These are phyloP conservation scores for Platyura marginata DNA, from an alignment of 1,140 invertebrate genomes.

Conservation along the genomic window DNA sequence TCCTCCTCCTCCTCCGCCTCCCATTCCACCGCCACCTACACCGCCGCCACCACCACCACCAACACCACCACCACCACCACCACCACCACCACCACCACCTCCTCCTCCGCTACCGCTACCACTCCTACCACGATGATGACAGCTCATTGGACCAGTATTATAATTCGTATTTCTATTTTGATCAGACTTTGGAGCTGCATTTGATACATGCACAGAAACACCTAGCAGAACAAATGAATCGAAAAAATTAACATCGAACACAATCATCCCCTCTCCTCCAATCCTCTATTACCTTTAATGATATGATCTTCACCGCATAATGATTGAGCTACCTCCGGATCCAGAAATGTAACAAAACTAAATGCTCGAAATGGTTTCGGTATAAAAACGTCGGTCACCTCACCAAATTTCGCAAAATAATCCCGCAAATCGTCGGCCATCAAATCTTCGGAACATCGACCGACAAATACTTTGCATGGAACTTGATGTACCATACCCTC, in stretches of 20 bases:
- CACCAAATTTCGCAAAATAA: conserved; percentile 91
- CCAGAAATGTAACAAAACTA: conserved; percentile 89
- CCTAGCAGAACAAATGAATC: conserved; percentile 19
- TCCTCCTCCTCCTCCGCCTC: no score
- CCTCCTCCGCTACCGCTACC: conserved; percentile 2
- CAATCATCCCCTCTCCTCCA: neutral
- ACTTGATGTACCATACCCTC: conserved; percentile 73
- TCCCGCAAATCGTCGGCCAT: conserved; percentile 74
- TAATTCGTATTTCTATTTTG: conserved; percentile 16
- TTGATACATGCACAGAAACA: conserved; percentile 88
- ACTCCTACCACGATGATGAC: no score
- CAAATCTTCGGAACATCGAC: conserved; percentile 83
- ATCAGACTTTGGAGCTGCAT: conserved; percentile 80
- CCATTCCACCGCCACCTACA: no score
- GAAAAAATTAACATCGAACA: neutral
- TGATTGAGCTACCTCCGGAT: conserved; percentile 83
- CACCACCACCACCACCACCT: conserved; percentile 18
- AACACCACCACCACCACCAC: no score
- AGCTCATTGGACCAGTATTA: no score
- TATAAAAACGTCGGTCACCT: conserved; percentile 91
- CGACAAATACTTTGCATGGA: conserved; percentile 92
- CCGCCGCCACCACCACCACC: no score
- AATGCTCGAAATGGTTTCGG: conserved; percentile 90
- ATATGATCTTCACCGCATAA: conserved; percentile 95
- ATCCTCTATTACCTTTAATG: conserved; percentile 48